Evolutionary conservation across 1,140 invertebrate species (phyloP), one percentile per base, ranked within the genome.

Genomic region (Diorhabda elongata): DNA sequence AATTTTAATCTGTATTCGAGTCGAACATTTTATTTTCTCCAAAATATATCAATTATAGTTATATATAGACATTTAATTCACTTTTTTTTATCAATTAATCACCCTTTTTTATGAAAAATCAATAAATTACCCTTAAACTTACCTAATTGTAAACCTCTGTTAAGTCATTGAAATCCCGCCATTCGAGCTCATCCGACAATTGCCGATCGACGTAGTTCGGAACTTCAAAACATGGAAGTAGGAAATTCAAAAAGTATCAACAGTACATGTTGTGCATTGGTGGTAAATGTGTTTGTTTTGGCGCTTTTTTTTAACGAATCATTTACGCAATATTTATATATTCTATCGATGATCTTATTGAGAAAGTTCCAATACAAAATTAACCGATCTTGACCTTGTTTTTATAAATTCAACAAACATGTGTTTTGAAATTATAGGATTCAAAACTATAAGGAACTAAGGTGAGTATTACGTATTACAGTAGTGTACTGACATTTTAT

Each of bases 171-270:
- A 5, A 42, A 42, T 26, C 58, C 58, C 26, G 42, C 6, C 42
- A 60, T 42, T 42, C 58, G 58, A 41, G 58, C 26, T 9, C 41
- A 11, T 8, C 44, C 42, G 61, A 62, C 42, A 42, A 9, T 26
- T 3, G 26, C 66, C 42, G 56, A 42, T 7, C 47, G 58, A 4
- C 64, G 41, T 57, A 63, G 61, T 64, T 63, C 56, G 64, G 64
- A 64, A 70, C 61, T 61, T 56, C 58, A 52, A 66, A 47, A 45
- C 59, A 61, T 60, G 41, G 42, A 56, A 57, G 59, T 56, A 47
- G 61, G 64, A 63, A 42, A 45, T 44, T 43, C n/a, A 63, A 69
- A 69, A 64, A 65, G 59, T 64, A 42, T 9, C 45, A 66, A 42
- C 69, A 47, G 56, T 52, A 42, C 67, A 45, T 43, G 59, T 58